A percentile compares a stretch with the other conserved stretches of the same genome.
These are phyloP conservation scores for Pararge aegeria DNA, from an alignment of 1,140 invertebrate genomes.

Conservation along the genomic window DNA sequence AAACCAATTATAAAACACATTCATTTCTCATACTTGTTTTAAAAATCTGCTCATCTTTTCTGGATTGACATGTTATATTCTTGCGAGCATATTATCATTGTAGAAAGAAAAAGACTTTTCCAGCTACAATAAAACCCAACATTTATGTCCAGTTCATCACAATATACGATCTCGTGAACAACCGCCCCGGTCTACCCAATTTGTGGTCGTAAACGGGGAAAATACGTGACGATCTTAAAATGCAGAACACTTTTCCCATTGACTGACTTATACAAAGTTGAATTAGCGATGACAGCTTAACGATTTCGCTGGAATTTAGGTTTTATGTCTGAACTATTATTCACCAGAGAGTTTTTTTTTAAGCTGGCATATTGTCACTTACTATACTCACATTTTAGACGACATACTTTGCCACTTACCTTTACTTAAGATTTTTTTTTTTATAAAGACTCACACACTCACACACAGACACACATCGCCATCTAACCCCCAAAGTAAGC, in stretches of 20 bases:
- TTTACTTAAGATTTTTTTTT: too few species aligned
- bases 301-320: not conserved
- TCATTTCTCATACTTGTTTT: too few species aligned
- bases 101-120: not conserved
- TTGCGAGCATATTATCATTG: not conserved
- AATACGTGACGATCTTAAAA: slow-evolving; percentile 8
- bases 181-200: slow-evolving; percentile 4
- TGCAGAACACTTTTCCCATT: slow-evolving; percentile 4
- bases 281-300: not conserved
- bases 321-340: not conserved
- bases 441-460: too few species aligned
- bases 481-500: too few species aligned
- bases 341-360: not conserved
- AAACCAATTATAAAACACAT: too few species aligned
- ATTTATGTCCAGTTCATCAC: slow-evolving; percentile 8
- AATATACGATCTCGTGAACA: slow-evolving; percentile 2
- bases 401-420: too few species aligned
- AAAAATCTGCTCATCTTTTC: not conserved
- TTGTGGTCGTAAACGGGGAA: slow-evolving; percentile 6
- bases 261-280: slow-evolving; percentile 11
- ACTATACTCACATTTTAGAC: too few species aligned
- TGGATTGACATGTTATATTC: not conserved
- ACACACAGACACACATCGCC: too few species aligned
- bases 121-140: slow-evolving; percentile 6
- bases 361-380: too few species aligned